These are phyloP conservation scores for Drosophila demipolita DNA, from an alignment of 2,888 invertebrate genomes.

Conservation along the genomic window DNA sequence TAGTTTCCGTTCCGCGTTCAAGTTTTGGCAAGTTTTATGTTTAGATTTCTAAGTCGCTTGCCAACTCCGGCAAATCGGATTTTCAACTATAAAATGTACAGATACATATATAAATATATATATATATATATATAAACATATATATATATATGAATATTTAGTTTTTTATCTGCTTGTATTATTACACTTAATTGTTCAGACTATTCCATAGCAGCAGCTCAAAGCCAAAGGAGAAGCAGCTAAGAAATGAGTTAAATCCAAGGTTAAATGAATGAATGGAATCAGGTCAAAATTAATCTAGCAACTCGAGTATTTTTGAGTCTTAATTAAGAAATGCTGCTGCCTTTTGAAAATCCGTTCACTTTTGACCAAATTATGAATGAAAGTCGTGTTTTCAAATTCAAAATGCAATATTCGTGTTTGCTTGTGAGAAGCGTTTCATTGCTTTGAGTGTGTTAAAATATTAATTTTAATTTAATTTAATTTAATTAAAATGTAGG, in stretches of 20 bases:
- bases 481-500: rapidly evolving
- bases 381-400: background rate
- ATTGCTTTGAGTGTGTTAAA: background rate
- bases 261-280: background rate
- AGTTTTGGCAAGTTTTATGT: conserved; percentile 66
- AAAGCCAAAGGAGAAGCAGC: background rate
- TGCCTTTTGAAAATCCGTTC: background rate
- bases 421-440: too few species aligned
- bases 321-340: too few species aligned
- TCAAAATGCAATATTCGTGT: too few species aligned
- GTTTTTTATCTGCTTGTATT: conserved; percentile 22
- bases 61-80: conserved; percentile 60
- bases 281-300: background rate
- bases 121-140: background rate
- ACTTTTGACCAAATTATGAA: background rate
- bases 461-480: background rate
- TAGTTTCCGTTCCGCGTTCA: conserved; percentile 13
- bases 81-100: conserved; percentile 81
- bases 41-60: conserved; percentile 74
- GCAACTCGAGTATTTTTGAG: background rate
- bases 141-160: background rate
- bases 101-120: background rate
- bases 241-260: background rate
- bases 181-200: background rate
- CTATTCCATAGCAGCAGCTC: background rate